Evolutionary conservation across 2,797 vertebrate species (phyloP).

Genomic region (Delichon dasypus): DNA sequence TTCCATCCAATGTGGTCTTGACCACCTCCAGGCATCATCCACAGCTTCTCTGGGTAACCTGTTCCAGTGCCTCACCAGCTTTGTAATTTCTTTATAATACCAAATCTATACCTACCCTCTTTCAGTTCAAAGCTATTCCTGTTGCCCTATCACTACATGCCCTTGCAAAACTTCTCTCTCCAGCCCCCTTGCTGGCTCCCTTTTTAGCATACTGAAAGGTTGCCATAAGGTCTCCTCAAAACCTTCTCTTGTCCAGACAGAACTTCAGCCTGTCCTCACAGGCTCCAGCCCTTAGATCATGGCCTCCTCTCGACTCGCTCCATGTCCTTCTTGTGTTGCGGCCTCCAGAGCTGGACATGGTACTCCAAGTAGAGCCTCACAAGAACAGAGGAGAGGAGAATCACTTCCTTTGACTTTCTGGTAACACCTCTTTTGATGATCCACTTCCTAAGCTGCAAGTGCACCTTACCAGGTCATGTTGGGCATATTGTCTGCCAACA

Average conservation of each 20-base stretch:
- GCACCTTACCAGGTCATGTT: background rate
- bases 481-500: fast-evolving
- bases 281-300: background rate
- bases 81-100: background rate
- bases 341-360: background rate
- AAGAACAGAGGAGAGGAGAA: background rate
- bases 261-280: background rate
- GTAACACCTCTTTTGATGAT: background rate
- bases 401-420: background rate
- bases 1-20: background rate
- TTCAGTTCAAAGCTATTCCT: background rate
- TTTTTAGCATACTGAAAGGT: background rate
- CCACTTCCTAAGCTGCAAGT: background rate
- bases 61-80: background rate
- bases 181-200: background rate
- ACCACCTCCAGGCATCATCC: background rate
- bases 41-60: background rate
- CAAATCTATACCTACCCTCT: background rate
- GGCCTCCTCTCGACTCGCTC: background rate
- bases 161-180: background rate
- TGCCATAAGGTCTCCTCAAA: background rate
- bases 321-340: background rate
- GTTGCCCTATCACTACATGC: background rate
- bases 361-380: background rate
- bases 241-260: background rate